A percentile compares a stretch with the other conserved stretches of the same genome.
Conservation (phyloP, 64 coral and sea anemone species). For the Pocillopora damicornis region DNA sequence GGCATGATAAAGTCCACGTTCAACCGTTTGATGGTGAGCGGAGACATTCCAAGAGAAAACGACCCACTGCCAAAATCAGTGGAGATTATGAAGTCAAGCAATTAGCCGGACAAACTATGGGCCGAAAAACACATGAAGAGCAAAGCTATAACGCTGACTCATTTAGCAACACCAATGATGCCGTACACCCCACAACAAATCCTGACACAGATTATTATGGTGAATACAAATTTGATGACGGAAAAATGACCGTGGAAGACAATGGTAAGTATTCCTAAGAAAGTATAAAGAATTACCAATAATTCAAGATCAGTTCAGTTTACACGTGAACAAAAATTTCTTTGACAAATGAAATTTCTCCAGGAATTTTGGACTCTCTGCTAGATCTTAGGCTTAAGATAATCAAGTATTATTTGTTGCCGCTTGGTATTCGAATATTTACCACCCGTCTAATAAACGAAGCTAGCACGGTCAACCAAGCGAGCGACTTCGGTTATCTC, state of each 20-base stretch:
- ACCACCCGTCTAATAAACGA: too few relatives aligned
- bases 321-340: too few relatives aligned
- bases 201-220: conserved; percentile 46
- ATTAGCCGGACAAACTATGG: not conserved
- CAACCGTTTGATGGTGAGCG: conserved; percentile 29
- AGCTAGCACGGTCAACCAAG: too few relatives aligned
- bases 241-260: conserved; percentile 18
- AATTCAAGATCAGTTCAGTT: too few relatives aligned
- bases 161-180: not conserved
- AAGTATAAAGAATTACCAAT: too few relatives aligned
- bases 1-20: not conserved
- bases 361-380: too few relatives aligned
- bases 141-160: not conserved
- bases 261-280: not conserved
- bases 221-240: conserved; percentile 78
- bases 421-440: too few relatives aligned
- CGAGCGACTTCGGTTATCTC: too few relatives aligned
- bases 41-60: not conserved
- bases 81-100: not conserved
- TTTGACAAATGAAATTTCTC: too few relatives aligned
- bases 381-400: too few relatives aligned
- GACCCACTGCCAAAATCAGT: not conserved
- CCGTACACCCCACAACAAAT: not conserved
- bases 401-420: too few relatives aligned
- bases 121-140: not conserved